These are phyloP conservation scores for Triplophysa dalaica DNA, from an alignment of 2,113 vertebrate species.

Conservation along the genomic window DNA sequence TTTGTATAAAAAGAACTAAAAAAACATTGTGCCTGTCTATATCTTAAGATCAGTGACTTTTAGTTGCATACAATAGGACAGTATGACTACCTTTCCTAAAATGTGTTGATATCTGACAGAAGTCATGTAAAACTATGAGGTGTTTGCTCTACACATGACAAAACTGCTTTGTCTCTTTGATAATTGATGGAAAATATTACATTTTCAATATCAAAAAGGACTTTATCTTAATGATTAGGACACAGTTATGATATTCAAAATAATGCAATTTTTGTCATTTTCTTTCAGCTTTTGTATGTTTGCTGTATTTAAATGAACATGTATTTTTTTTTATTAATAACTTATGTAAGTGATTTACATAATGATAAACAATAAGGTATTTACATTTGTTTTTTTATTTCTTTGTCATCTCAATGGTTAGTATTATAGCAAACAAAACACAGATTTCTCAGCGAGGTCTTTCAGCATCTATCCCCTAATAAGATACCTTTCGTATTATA, in stretches of 20 bases:
- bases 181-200: background rate
- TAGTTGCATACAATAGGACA: background rate
- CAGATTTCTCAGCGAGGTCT: no score
- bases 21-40: no score
- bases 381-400: no score
- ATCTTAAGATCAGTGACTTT: background rate
- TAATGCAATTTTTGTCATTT: background rate
- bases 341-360: no score
- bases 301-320: conserved; percentile 24
- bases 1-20: no score
- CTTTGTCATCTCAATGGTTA: no score
- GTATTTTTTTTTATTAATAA: background rate
- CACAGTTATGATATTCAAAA: background rate
- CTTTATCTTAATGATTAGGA: background rate
- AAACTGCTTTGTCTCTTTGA: background rate
- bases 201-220: background rate
- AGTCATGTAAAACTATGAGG: background rate
- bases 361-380: no score
- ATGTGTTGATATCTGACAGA: background rate
- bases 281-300: background rate
- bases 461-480: no score
- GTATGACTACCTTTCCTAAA: no score
- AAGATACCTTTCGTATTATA: no score
- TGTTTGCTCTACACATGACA: background rate
- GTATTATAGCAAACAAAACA: no score